phyloP scores from a whole-genome alignment of 1,140 invertebrate genomes.

The Nymphalis io region DNA sequence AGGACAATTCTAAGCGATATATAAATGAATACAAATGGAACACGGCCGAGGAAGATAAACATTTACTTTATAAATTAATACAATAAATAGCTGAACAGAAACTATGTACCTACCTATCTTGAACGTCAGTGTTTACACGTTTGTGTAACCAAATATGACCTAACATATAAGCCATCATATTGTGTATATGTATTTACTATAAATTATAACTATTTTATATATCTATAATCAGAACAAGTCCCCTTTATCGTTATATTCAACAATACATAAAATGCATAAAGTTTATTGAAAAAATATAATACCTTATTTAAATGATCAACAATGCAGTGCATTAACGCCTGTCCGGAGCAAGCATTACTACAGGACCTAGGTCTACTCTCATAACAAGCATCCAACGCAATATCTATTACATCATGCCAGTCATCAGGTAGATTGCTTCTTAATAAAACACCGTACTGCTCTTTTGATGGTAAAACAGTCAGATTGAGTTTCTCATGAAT shows the following conservation, averaged over 20 bases:
- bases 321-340: conserved; percentile 60
- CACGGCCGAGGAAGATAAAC: too few relatives aligned
- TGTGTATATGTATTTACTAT: too few relatives aligned
- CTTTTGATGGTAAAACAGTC: conserved; percentile 30
- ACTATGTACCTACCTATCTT: too few relatives aligned
- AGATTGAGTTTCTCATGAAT: conserved; percentile 55
- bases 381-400: conserved; percentile 51
- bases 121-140: too few relatives aligned
- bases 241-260: too few relatives aligned
- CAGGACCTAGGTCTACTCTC: conserved; percentile 44
- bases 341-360: conserved; percentile 62
- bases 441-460: neutral
- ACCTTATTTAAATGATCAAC: conserved; percentile 57
- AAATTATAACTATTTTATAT: too few relatives aligned
- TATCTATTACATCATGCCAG: conserved; percentile 47
- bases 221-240: too few relatives aligned
- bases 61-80: too few relatives aligned
- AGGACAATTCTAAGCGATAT: conserved; percentile 57
- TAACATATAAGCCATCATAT: too few relatives aligned
- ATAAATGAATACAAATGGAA: neutral
- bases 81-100: too few relatives aligned
- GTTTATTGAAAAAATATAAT: neutral
- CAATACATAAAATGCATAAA: neutral
- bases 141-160: too few relatives aligned
- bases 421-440: conserved; percentile 39